Conservation (phyloP, 2,797 vertebrate genomes). For the Epinephelus coioides region DNA sequence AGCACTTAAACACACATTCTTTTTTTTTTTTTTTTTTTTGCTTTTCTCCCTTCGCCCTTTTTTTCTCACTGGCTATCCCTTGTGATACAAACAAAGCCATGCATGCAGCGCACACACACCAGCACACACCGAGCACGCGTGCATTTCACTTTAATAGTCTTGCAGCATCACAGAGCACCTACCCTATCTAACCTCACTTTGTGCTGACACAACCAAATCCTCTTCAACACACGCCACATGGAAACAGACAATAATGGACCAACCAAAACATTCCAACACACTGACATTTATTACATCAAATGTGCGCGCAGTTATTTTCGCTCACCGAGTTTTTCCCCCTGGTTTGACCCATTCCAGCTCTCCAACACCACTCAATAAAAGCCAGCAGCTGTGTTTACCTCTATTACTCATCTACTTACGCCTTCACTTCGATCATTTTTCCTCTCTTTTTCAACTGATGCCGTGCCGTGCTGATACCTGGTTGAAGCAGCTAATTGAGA, state of each 20-base stretch:
- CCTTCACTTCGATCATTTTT: slow-evolving; percentile 67
- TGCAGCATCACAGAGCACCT: slow-evolving; percentile 36
- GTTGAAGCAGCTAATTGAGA: slow-evolving; percentile 61
- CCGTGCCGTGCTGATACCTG: slow-evolving; percentile 58
- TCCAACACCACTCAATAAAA: slow-evolving; percentile 77
- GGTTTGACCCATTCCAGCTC: slow-evolving; percentile 74
- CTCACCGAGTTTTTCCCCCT: slow-evolving; percentile 55
- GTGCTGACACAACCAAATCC: slow-evolving; percentile 71
- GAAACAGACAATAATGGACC: slow-evolving; percentile 65
- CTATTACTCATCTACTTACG: slow-evolving; percentile 76
- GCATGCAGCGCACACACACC: not conserved
- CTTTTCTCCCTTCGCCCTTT: slow-evolving; percentile 28
- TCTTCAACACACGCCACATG: slow-evolving; percentile 34
- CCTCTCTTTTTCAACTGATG: slow-evolving; percentile 55
- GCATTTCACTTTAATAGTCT: slow-evolving; percentile 42
- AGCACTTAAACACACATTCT: slow-evolving; percentile 38
- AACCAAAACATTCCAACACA: slow-evolving; percentile 73
- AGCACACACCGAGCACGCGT: slow-evolving; percentile 8
- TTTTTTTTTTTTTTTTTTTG: not conserved
- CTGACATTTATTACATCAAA: slow-evolving; percentile 75
- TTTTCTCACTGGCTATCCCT: slow-evolving; percentile 39
- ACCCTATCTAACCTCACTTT: slow-evolving; percentile 60
- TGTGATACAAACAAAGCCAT: slow-evolving; percentile 40
- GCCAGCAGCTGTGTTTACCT: slow-evolving; percentile 84
- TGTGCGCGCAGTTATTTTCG: slow-evolving; percentile 71